Conservation (phyloP, 2,888 invertebrate species). For the Volucella zonaria region DNA sequence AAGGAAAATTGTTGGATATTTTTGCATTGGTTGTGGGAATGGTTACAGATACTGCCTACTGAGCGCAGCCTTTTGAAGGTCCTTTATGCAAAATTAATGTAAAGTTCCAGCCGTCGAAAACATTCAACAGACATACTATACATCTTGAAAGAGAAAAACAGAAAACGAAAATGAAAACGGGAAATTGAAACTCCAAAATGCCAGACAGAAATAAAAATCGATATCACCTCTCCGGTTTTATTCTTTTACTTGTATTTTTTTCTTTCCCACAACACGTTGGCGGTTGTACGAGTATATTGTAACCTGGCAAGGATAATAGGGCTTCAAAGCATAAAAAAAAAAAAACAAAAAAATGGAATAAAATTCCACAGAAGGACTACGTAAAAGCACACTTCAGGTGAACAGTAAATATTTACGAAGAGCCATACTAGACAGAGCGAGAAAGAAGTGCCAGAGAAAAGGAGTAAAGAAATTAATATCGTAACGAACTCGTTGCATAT, state of each 20-base stretch:
- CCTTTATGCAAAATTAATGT: slow-evolving; percentile 62
- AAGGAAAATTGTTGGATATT: slow-evolving; percentile 13
- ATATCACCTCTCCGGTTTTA: slow-evolving; percentile 34
- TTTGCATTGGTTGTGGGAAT: background rate
- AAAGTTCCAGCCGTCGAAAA: slow-evolving; percentile 39
- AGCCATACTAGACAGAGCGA: background rate
- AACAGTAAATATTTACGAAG: slow-evolving; percentile 60
- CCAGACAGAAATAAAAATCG: slow-evolving; percentile 63
- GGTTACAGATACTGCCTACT: too few species aligned
- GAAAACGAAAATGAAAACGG: slow-evolving; percentile 33
- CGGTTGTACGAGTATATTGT: background rate
- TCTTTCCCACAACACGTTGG: slow-evolving; percentile 28
- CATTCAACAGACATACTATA: slow-evolving; percentile 49
- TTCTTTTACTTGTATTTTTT: background rate
- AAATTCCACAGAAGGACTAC: background rate
- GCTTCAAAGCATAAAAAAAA: slow-evolving; percentile 12
- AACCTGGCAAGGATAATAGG: slow-evolving; percentile 25
- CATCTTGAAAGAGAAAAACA: slow-evolving; percentile 4
- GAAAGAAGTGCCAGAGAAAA: slow-evolving; percentile 11
- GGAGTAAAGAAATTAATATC: slow-evolving; percentile 16
- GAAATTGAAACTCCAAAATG: slow-evolving; percentile 64
- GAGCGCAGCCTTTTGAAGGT: slow-evolving; percentile 4
- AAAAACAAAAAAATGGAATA: slow-evolving; percentile 10
- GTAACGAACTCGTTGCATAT: slow-evolving; percentile 43
- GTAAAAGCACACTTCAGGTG: slow-evolving; percentile 55